These are phyloP conservation scores for Asobara japonica DNA, from an alignment of 1,140 invertebrate genomes.

Conservation along the genomic window DNA sequence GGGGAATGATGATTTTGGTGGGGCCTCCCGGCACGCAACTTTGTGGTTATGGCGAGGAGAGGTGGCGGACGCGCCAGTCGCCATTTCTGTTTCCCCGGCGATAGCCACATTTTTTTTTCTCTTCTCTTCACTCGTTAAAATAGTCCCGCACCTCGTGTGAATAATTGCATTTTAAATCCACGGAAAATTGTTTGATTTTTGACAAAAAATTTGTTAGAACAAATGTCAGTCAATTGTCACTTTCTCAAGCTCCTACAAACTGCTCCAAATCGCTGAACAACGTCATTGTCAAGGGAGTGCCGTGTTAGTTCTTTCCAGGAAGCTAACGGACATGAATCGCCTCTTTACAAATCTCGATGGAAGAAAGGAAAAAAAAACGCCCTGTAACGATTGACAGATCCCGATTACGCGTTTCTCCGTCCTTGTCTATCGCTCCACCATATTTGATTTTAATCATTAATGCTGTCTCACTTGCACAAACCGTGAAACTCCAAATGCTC, in stretches of 20 bases:
- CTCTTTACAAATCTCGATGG: slow-evolving; percentile 20
- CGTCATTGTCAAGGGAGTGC: slow-evolving; percentile 30
- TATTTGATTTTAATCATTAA: not conserved
- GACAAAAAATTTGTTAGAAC: too few species aligned
- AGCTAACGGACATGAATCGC: slow-evolving; percentile 45
- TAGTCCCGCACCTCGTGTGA: not conserved
- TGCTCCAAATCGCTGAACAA: not conserved
- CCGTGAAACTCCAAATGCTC: not conserved
- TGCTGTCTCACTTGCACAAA: not conserved
- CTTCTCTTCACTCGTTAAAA: not conserved
- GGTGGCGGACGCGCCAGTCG: slow-evolving; percentile 58
- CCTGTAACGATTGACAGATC: slow-evolving; percentile 34
- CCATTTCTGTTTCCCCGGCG: slow-evolving; percentile 58
- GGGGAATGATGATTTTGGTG: not conserved
- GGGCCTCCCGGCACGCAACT: slow-evolving; percentile 27
- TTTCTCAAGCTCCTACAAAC: too few species aligned
- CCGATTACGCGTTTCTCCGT: slow-evolving; percentile 20
- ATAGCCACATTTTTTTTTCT: slow-evolving; percentile 14
- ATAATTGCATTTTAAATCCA: not conserved
- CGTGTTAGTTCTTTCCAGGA: slow-evolving; percentile 41
- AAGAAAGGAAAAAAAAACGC: not conserved
- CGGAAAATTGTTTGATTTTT: not conserved
- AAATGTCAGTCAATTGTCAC: not conserved
- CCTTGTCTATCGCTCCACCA: slow-evolving; percentile 1
- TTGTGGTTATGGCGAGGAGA: slow-evolving; percentile 51